A percentile compares a stretch with the other conserved stretches of the same genome.
These are phyloP conservation scores for Drosophila equinoxialis DNA, from an alignment of 1,140 invertebrate species.

Conservation along the genomic window DNA sequence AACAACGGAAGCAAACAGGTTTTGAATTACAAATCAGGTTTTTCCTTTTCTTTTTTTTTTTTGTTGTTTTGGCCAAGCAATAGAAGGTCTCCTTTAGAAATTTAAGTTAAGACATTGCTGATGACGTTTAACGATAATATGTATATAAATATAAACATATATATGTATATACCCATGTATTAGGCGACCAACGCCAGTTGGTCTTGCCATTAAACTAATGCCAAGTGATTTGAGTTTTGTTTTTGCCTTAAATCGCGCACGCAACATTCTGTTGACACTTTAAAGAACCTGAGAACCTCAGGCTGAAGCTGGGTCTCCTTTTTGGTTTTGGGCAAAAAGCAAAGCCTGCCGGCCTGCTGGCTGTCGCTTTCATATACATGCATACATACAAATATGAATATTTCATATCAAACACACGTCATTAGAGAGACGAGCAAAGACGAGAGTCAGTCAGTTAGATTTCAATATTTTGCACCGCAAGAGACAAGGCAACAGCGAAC, in stretches of 20 bases:
- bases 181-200: constrained; percentile 56
- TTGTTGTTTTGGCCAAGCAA: neutral
- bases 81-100: constrained; percentile 35
- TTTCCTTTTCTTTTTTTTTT: neutral
- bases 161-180: neutral
- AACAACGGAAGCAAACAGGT: constrained; percentile 53
- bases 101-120: constrained; percentile 77
- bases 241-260: constrained; percentile 42
- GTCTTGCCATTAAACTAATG: constrained; percentile 73
- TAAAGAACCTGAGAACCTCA: constrained; percentile 52
- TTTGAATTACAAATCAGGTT: constrained; percentile 79
- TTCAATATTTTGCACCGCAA: constrained; percentile 72
- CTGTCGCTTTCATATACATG: constrained; percentile 24
- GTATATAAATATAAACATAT: neutral
- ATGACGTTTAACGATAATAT: constrained; percentile 68
- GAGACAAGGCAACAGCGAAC: constrained; percentile 40
- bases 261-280: constrained; percentile 74
- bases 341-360: constrained; percentile 14
- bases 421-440: constrained; percentile 60
- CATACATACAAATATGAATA: constrained; percentile 69
- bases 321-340: neutral
- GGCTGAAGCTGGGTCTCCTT: constrained; percentile 3
- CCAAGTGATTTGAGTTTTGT: constrained; percentile 73
- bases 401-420: constrained; percentile 80
- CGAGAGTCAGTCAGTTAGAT: constrained; percentile 68